These are phyloP conservation scores for Teinopalpus imperialis DNA, from an alignment of 2,888 invertebrate genomes.

Conservation along the genomic window DNA sequence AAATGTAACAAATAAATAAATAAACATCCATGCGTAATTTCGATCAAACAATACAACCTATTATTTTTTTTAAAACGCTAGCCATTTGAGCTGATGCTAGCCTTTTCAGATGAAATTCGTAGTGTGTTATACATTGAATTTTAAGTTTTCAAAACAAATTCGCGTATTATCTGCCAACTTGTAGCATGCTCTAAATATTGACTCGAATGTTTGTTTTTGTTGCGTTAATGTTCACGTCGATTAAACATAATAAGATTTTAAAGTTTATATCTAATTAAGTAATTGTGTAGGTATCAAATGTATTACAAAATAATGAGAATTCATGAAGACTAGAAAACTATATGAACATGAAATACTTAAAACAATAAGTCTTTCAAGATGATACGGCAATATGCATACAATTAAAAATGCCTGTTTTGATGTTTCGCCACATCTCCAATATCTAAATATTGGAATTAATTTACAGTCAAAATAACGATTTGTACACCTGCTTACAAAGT, in stretches of 20 bases:
- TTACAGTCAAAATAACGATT: constrained; percentile 73
- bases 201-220: constrained; percentile 14
- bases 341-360: constrained; percentile 80
- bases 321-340: constrained; percentile 80
- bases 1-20: constrained; percentile 70
- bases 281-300: constrained; percentile 61
- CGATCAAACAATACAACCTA: constrained; percentile 74
- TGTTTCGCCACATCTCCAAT: constrained; percentile 59
- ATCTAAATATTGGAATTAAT: constrained; percentile 78
- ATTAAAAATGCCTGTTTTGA: constrained; percentile 74
- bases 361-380: constrained; percentile 80
- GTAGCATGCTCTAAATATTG: constrained; percentile 12
- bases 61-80: constrained; percentile 65
- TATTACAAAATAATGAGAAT: constrained; percentile 75
- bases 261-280: constrained; percentile 54
- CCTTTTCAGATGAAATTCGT: constrained; percentile 11
- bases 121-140: neutral
- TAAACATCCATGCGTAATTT: constrained; percentile 76
- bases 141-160: constrained; percentile 5
- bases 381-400: constrained; percentile 68
- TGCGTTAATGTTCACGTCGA: constrained; percentile 39
- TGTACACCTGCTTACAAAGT: constrained; percentile 72
- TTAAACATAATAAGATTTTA: constrained; percentile 52
- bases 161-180: constrained; percentile 10
- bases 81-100: constrained; percentile 36